These are phyloP conservation scores for Alosa sapidissima DNA, from an alignment of 2,797 vertebrate species.

Conservation along the genomic window DNA sequence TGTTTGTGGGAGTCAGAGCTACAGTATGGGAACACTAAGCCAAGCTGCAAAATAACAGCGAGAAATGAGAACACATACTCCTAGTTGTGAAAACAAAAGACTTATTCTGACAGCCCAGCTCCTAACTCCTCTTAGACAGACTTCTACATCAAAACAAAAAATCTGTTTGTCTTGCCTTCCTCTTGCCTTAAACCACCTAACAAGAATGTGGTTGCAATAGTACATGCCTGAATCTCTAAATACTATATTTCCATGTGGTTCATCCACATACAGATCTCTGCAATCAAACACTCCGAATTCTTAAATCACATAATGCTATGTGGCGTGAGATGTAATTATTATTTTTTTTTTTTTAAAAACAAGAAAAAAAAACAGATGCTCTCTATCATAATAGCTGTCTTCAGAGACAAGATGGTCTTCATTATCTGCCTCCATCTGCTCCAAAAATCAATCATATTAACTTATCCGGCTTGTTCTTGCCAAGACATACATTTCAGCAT, in stretches of 20 bases:
- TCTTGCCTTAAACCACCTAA: neutral
- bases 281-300: neutral
- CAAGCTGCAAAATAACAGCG: constrained; percentile 37
- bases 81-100: constrained; percentile 46
- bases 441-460: constrained; percentile 48
- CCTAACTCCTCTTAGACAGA: constrained; percentile 42
- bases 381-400: constrained; percentile 45
- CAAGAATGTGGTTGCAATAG: neutral
- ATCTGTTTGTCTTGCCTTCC: no score
- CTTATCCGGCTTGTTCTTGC: constrained; percentile 36
- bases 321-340: constrained; percentile 44
- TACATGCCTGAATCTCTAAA: no score
- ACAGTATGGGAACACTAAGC: constrained; percentile 42
- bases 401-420: constrained; percentile 46
- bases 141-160: constrained; percentile 40
- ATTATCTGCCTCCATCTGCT: constrained; percentile 55
- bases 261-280: no score
- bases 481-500: constrained; percentile 35
- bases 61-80: constrained; percentile 19
- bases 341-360: neutral
- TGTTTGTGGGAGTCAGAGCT: neutral
- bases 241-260: neutral
- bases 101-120: neutral
- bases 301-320: neutral
- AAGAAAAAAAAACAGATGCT: constrained; percentile 50